These are phyloP conservation scores for Ceraclea dissimilis DNA, from an alignment of 2,888 invertebrate genomes.

Conservation along the genomic window DNA sequence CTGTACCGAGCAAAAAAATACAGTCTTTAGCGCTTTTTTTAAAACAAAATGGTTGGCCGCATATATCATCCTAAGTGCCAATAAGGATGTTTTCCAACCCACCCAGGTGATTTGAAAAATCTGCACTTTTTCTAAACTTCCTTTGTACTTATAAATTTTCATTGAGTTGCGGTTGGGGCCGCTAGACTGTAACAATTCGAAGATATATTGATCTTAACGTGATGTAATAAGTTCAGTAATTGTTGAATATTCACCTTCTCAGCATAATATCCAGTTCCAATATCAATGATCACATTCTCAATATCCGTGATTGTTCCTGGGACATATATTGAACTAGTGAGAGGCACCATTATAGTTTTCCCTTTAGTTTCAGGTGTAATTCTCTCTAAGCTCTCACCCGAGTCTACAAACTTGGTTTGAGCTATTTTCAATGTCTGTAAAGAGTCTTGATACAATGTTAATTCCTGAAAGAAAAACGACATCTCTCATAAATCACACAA, in stretches of 20 bases:
- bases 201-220: too few relatives aligned
- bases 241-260: slow-evolving; percentile 67
- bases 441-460: slow-evolving; percentile 84
- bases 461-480: slow-evolving; percentile 53
- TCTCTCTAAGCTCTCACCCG: slow-evolving; percentile 76
- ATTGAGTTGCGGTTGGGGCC: too few relatives aligned
- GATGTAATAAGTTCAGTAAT: too few relatives aligned
- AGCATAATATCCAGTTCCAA: slow-evolving; percentile 95
- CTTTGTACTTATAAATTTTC: too few relatives aligned
- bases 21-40: too few relatives aligned
- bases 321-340: slow-evolving; percentile 97
- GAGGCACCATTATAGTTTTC: slow-evolving; percentile 82
- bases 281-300: slow-evolving; percentile 84
- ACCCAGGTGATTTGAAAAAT: too few relatives aligned
- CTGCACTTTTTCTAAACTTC: too few relatives aligned
- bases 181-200: too few relatives aligned
- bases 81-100: too few relatives aligned
- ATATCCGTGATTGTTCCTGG: slow-evolving; percentile 81
- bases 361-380: slow-evolving; percentile 69
- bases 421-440: slow-evolving; percentile 83
- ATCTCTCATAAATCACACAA: background rate
- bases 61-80: too few relatives aligned
- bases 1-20: too few relatives aligned
- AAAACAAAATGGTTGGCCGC: too few relatives aligned
- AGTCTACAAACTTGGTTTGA: slow-evolving; percentile 83